phyloP scores from a whole-genome alignment of 2,113 vertebrate genomes.

The Aythya baeri region DNA sequence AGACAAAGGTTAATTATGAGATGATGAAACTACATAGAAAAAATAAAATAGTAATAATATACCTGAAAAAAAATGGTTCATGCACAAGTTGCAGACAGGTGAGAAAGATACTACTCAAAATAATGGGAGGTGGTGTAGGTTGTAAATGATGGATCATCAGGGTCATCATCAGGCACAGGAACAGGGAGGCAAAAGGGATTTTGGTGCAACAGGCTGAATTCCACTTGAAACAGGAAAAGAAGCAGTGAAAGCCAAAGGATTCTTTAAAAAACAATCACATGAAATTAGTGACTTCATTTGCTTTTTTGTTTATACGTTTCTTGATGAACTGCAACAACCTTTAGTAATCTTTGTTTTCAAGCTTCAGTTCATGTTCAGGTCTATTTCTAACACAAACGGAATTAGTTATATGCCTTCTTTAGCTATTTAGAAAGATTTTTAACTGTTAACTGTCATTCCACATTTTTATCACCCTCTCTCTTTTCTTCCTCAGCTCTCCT shows the following conservation, averaged over 20 bases:
- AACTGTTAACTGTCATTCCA: background rate
- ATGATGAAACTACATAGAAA: background rate
- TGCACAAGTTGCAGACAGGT: background rate
- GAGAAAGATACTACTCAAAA: background rate
- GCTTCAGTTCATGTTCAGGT: background rate
- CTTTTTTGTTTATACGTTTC: background rate
- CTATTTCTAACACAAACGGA: background rate
- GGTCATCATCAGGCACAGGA: background rate
- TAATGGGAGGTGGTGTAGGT: background rate
- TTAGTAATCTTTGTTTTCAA: background rate
- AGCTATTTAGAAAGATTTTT: background rate
- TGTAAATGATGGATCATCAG: background rate
- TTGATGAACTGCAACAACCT: background rate
- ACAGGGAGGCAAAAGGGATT: background rate
- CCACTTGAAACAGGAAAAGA: background rate
- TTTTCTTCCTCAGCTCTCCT: background rate
- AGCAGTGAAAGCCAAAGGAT: background rate
- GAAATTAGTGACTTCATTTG: background rate
- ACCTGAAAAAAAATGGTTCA: background rate
- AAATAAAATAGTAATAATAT: background rate
- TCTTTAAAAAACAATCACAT: background rate
- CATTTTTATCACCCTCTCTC: background rate
- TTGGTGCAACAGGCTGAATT: background rate
- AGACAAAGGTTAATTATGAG: conserved; percentile 5
- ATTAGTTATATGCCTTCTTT: background rate